Evolutionary conservation across 2,113 vertebrate species (phyloP).

Genomic region (Brevimyrus niger): DNA sequence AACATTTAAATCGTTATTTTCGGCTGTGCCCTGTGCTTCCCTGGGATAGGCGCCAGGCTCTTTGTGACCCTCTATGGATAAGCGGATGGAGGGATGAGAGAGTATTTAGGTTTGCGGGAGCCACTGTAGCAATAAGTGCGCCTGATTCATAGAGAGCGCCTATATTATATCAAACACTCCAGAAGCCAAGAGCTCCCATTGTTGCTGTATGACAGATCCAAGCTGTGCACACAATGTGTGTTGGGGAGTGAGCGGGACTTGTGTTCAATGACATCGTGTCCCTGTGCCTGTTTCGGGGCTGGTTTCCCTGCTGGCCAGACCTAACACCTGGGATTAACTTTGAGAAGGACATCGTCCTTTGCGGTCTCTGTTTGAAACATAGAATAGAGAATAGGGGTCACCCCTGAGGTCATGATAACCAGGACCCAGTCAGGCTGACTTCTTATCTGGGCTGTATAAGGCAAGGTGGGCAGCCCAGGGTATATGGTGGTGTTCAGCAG

Average conservation of each 20-base stretch:
- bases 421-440: background rate
- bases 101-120: slow-evolving; percentile 8
- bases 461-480: background rate
- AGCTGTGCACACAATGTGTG: background rate
- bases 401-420: background rate
- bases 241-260: background rate
- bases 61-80: background rate
- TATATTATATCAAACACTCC: background rate
- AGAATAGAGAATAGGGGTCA: background rate
- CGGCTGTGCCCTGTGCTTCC: background rate
- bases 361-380: background rate
- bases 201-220: background rate
- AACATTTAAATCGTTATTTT: background rate
- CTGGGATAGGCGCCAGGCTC: background rate
- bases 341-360: background rate
- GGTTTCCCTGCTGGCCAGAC: background rate
- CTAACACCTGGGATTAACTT: background rate
- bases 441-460: background rate
- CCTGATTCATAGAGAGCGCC: background rate
- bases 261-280: background rate
- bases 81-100: background rate
- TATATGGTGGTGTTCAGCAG: background rate
- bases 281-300: background rate
- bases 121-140: background rate
- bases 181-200: background rate